Evolutionary conservation across 1,140 invertebrate species (phyloP), one percentile per base, ranked within the genome.

Genomic region (Halyomorpha halys): DNA sequence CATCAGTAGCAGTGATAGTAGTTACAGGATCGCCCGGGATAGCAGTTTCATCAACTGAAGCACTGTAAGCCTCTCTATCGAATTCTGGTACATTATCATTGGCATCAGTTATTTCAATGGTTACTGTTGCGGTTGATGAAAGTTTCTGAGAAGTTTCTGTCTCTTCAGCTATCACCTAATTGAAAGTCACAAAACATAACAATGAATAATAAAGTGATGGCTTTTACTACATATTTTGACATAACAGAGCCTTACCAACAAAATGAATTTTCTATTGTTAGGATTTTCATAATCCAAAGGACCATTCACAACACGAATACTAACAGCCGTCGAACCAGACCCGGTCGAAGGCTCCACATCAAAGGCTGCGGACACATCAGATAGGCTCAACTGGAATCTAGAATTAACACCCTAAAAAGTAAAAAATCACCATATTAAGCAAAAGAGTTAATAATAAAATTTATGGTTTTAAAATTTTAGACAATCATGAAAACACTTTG

Each of bases 1-100:
- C 78, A 77, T 97, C 93, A 59, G 80, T 84, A 15, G 92, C 92
- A 25, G 83, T 82, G 45, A 93, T 86, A 27, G 82, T 84, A 9
- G 83, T 81, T 54, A 96, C 83, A 63, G 82, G 76, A 51, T 83
- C 84, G 1, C 86, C 88, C 1, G 83, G 79, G 0, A 79, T 69
- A 0, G 89, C 85, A 11, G 81, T 82, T 77, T 96, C 92, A 0
- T 82, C 81, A 19, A 94, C 81, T 5, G 71, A 73, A 1, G 84
- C 83, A 1, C 82, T 82, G 73, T 90, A 92, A 14, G 82, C 82
- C 51, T 86, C 82, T 70, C 84, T 81, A 27, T 83, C 79, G 74
- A 95, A 95, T 15, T 78, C 78, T 4, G 92, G 91, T 6, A 86
- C 81, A 75, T 94, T 94, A 76, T 95, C 91, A 76, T 95, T 95